phyloP scores from a whole-genome alignment of 2,113 vertebrate species.

The Pseudopodoces humilis region DNA sequence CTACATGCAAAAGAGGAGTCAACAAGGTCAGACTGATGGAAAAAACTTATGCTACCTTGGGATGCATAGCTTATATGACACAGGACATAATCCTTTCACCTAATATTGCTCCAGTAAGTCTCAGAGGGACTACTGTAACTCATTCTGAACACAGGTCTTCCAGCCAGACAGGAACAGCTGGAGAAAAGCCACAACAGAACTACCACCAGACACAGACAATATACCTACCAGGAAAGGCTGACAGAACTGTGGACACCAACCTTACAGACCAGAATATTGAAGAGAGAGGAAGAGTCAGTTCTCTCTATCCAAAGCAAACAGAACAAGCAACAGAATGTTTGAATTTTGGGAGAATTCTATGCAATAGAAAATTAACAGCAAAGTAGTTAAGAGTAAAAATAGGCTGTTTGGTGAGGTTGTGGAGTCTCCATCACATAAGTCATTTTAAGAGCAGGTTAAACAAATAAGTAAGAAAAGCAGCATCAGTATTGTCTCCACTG shows the following conservation, averaged over 20 bases:
- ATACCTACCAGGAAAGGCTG: not conserved
- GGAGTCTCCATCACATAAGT: not conserved
- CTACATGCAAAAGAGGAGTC: not conserved
- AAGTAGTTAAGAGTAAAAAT: not conserved
- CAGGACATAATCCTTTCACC: conserved; percentile 25
- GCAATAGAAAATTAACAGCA: not conserved
- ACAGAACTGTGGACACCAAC: not conserved
- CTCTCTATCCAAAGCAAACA: not conserved
- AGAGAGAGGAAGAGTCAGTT: not conserved
- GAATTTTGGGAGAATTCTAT: not conserved
- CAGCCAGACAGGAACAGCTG: not conserved
- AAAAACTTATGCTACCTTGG: not conserved
- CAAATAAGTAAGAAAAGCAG: not conserved
- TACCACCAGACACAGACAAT: not conserved
- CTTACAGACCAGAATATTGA: not conserved
- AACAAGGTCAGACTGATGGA: conserved; percentile 28
- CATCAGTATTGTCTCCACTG: not conserved
- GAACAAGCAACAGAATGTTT: not conserved
- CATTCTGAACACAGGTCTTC: not conserved
- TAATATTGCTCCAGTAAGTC: not conserved
- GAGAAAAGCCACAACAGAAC: not conserved
- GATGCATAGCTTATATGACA: conserved; percentile 1
- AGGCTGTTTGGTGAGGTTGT: not conserved
- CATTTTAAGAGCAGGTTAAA: not conserved
- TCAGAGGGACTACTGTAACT: not conserved